Percentiles rank a stretch among this genome's conserved stretches.
These are phyloP conservation scores for Molossus molossus DNA, from an alignment of 2,797 vertebrate species.

Conservation along the genomic window DNA sequence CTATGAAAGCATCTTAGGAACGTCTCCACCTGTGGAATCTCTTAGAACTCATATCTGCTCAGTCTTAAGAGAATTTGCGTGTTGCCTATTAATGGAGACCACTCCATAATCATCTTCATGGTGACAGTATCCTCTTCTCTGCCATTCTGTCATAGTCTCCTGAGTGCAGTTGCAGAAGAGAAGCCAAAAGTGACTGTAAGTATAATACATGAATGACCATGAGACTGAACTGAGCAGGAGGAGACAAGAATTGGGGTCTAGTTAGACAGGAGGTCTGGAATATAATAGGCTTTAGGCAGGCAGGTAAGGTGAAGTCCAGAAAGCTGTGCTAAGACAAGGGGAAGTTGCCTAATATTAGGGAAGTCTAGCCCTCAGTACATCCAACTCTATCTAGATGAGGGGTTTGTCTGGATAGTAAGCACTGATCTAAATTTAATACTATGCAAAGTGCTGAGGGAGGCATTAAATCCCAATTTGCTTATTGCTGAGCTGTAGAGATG, in stretches of 20 bases:
- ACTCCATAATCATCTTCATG: slow-evolving; percentile 7
- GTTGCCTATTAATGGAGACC: neutral
- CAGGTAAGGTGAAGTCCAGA: neutral
- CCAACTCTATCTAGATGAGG: neutral
- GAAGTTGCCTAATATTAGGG: neutral
- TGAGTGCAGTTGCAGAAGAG: neutral
- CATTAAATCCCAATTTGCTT: neutral
- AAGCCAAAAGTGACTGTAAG: neutral
- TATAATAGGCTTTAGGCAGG: neutral
- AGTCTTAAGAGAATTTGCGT: neutral
- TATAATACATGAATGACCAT: neutral
- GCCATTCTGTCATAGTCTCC: neutral
- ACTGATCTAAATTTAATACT: slow-evolving; percentile 18
- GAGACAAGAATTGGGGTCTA: neutral
- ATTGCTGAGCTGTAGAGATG: neutral
- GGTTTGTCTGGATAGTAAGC: neutral
- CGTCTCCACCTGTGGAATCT: neutral
- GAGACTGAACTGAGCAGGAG: neutral
- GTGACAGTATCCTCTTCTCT: neutral
- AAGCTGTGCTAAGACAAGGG: neutral
- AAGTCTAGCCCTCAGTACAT: neutral
- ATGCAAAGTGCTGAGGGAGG: neutral
- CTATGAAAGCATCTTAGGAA: neutral
- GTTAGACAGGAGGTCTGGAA: neutral
- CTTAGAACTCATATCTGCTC: neutral